Base-by-base conservation (phyloP, 2,888 invertebrate species). In the Gandaritis pyraliata region DNA sequence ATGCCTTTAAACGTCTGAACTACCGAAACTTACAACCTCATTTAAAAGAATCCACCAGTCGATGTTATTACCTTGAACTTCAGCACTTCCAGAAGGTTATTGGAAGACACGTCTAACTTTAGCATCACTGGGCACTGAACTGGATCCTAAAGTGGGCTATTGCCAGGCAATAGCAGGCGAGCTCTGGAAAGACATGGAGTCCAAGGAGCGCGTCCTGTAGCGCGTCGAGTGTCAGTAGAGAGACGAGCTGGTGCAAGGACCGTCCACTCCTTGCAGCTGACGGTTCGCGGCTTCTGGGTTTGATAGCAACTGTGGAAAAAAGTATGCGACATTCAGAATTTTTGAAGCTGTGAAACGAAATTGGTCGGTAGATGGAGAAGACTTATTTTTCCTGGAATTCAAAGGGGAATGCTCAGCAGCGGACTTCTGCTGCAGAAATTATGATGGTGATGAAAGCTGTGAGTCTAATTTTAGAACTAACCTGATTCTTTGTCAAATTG, bases 201-300 rank as follows among this genome's bases (percentile, higher is more conserved):
- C 89, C 63, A 88, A 75, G 48, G 90, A 90, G 61, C 85, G 82
- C 71, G 77, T 69, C 74, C 82, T 82, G 68, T 81, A 72, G 62
- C 72, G 81, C 69, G 77, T 82, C 80, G 81, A 81, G 73, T 88
- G 91, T 92, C 92, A 92, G 92, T 92, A 92, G 75, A 91, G 88
- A 62, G 92, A 91, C 0, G 91, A 83, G 70, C 90, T 90, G 54
- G 91, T 88, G 64, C 92, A 92, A 0, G 92, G 92, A 3, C 91
- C 91, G 74, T 91, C 92, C 50, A 91, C 90, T 43, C 92, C 92
- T 66, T 88, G 89, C 60, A 90, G 70, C 68, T 83, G 86, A 15
- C 55, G 29, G 46, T n/a, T 58, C 0, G 46, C 41, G 0, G 83
- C 85, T 49, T 88, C 88, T 7, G 85, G 84, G 61, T 85, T 89